Conservation (phyloP, 2,888 invertebrate species). For the Ferrisia virgata region DNA sequence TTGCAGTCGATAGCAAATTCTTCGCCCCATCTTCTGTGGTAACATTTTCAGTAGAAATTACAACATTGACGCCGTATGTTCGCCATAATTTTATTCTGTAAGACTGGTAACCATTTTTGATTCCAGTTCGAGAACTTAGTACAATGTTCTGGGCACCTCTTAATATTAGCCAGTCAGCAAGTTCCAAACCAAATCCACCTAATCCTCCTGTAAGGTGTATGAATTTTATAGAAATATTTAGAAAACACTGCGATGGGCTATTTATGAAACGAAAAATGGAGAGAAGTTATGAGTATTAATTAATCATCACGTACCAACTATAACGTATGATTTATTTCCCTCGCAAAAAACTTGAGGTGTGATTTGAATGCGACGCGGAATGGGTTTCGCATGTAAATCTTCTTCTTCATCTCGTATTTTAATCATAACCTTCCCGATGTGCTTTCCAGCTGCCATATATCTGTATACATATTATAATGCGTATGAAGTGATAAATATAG, state of each 20-base stretch:
- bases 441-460: conserved; percentile 65
- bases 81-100: conserved; percentile 62
- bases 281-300: too few relatives aligned
- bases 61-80: conserved; percentile 65
- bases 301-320: conserved; percentile 57
- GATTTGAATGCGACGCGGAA: conserved; percentile 52
- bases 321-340: conserved; percentile 56
- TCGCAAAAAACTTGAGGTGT: conserved; percentile 57
- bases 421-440: conserved; percentile 73
- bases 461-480: background rate
- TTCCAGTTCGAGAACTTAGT: conserved; percentile 60
- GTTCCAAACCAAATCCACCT: conserved; percentile 63
- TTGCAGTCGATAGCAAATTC: conserved; percentile 64
- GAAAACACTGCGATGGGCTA: too few relatives aligned
- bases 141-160: conserved; percentile 59
- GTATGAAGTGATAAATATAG: too few relatives aligned
- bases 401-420: conserved; percentile 58
- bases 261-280: too few relatives aligned
- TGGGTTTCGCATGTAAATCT: conserved; percentile 41
- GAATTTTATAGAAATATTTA: too few relatives aligned
- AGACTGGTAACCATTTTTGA: conserved; percentile 60
- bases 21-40: conserved; percentile 67
- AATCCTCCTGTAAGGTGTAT: conserved; percentile 62
- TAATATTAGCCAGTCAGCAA: conserved; percentile 59
- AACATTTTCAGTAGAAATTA: conserved; percentile 69